Conservation (phyloP, 2,113 vertebrate genomes). For the Myiozetetes cayanensis region DNA sequence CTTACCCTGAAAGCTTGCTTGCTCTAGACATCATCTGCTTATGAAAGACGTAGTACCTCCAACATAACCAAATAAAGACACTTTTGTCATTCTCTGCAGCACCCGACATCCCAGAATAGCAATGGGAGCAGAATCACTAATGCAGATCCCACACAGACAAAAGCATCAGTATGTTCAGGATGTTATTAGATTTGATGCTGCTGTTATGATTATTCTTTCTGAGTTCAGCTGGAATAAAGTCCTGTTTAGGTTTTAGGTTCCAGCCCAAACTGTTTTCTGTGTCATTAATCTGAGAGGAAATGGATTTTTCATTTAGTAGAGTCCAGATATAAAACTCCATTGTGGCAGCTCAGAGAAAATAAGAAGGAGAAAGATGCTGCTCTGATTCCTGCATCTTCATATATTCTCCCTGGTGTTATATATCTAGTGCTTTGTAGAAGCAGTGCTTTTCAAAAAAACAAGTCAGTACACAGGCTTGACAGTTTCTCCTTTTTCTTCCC, state of each 20-base stretch:
- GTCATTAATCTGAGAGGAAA: slow-evolving; percentile 14
- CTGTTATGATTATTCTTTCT: neutral
- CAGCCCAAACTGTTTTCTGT: slow-evolving; percentile 6
- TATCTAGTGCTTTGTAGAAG: neutral
- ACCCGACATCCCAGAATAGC: neutral
- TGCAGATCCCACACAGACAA: neutral
- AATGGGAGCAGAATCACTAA: neutral
- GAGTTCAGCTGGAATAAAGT: neutral
- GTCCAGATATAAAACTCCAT: neutral
- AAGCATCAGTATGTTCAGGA: neutral
- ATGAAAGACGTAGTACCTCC: neutral
- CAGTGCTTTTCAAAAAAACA: neutral
- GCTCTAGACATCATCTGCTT: neutral
- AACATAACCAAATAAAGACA: neutral
- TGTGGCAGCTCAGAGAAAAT: neutral
- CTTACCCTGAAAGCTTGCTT: neutral
- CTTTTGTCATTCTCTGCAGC: neutral
- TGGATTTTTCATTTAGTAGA: slow-evolving; percentile 37
- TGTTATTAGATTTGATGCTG: neutral
- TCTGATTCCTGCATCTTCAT: neutral
- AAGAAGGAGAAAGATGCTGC: neutral
- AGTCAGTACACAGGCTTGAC: neutral
- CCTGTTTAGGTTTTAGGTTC: neutral
- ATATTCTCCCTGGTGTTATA: neutral
- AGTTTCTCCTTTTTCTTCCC: neutral